These are phyloP conservation scores for Chaetodon trifasciatus DNA, from an alignment of 2,797 vertebrate genomes.

Conservation along the genomic window DNA sequence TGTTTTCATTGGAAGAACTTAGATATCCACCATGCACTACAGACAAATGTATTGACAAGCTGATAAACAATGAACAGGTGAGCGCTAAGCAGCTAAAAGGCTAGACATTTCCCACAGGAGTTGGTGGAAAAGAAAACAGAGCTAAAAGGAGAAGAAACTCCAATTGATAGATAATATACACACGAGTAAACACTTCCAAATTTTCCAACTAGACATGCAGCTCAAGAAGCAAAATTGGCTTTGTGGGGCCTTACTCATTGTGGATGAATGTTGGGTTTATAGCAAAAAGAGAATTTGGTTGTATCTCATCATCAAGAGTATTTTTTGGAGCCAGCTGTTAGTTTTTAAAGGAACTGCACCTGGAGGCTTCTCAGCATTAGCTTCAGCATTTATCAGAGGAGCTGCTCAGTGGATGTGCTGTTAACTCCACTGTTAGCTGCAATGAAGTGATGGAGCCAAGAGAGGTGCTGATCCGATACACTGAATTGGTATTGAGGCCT, in stretches of 20 bases:
- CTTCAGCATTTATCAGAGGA: not conserved
- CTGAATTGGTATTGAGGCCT: not conserved
- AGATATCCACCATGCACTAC: not conserved
- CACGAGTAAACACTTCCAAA: not conserved
- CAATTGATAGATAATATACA: too few species aligned
- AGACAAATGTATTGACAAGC: not conserved
- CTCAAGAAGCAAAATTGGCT: not conserved
- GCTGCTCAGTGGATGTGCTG: not conserved
- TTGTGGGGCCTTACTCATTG: not conserved
- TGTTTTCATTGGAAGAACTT: not conserved
- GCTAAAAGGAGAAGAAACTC: not conserved
- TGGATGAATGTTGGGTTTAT: not conserved
- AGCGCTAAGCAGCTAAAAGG: not conserved
- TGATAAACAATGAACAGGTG: not conserved
- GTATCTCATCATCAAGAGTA: not conserved
- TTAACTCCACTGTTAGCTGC: not conserved
- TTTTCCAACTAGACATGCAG: not conserved
- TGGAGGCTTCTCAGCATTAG: constrained; percentile 1
- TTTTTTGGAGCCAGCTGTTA: constrained; percentile 3
- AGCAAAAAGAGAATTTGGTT: not conserved
- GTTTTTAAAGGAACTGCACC: not conserved
- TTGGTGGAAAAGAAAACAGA: not conserved
- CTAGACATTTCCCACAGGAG: not conserved
- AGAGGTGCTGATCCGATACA: constrained; percentile 22
- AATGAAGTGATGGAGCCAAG: not conserved